A percentile compares a stretch with the other conserved stretches of the same genome.
Evolutionary conservation across 1,140 invertebrate genomes (phyloP).

Genomic region (Cyclina sinensis): DNA sequence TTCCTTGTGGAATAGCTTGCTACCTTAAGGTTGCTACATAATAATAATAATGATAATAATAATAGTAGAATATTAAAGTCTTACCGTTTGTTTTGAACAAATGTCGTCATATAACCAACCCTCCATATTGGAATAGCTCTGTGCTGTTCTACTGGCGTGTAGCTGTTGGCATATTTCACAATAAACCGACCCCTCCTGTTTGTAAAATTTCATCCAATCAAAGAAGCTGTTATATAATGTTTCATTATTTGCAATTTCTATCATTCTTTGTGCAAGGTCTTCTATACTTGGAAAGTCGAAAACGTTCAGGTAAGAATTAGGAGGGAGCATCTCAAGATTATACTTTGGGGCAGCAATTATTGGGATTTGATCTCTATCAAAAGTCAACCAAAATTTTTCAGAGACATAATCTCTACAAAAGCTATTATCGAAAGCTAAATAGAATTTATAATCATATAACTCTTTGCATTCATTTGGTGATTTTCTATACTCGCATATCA

Average conservation of each 20-base stretch:
- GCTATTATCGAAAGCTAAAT: conserved; percentile 65
- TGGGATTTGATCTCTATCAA: conserved; percentile 43
- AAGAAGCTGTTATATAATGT: conserved; percentile 52
- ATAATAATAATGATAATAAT: not conserved
- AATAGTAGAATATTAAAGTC: not conserved
- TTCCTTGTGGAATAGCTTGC: too few species aligned
- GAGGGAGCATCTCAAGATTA: conserved; percentile 41
- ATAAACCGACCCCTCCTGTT: not conserved
- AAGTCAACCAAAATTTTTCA: conserved; percentile 56
- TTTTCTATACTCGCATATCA: conserved; percentile 2
- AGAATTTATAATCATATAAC: conserved; percentile 56
- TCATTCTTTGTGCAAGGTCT: conserved; percentile 34
- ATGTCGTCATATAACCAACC: conserved; percentile 58
- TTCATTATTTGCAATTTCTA: conserved; percentile 48
- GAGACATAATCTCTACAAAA: conserved; percentile 63
- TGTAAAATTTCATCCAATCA: conserved; percentile 47
- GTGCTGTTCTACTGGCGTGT: conserved; percentile 48
- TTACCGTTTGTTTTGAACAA: conserved; percentile 58
- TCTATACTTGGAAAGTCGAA: conserved; percentile 61
- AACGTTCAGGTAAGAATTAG: conserved; percentile 57
- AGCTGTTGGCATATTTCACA: conserved; percentile 51
- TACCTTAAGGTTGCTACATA: not conserved
- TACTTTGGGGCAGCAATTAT: conserved; percentile 53
- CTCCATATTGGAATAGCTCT: conserved; percentile 55
- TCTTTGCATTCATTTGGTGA: conserved; percentile 43